Evolutionary conservation across 2,113 vertebrate genomes (phyloP), one percentile per base, ranked within the genome.

Genomic region (Galbula dea): DNA sequence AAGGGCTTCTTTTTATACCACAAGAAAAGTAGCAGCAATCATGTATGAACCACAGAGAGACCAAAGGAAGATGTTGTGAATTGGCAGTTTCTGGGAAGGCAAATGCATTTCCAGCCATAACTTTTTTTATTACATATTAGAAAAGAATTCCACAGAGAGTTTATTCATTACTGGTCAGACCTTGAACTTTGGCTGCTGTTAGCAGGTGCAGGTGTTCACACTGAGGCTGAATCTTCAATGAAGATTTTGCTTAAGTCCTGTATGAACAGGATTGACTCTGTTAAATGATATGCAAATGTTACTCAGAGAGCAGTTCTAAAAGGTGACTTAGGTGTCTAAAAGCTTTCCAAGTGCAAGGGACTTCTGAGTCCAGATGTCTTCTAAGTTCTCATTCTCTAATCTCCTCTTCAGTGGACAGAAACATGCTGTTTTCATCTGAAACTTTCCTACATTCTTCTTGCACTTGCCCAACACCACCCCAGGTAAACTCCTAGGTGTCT

Each of bases 1-100:
- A 92, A 95, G 19, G n/a, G 15, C 48, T 94, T 63, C 54, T 90
- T 92, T 86, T 92, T 82, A 77, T 86, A 76, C 37, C 87, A 85
- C 3, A 37, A 30, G 9, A 92, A 87, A 57, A 83, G 8, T 8
- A 10, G 17, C 39, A 78, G 26, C 71, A 71, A 74, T 78, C 54
- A 12, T 37, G 6, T 39, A 34, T 29, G 20, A 72, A 27, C 27
- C 46, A 39, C 5, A 48, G 52, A 82, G 43, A 74, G 39, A 72
- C 14, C 36, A 85, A 77, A 43, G 20, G 3, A 32, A 57, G 23
- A 20, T 55, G 5, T 29, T 62, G 6, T 15, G 41, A 74, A 90
- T 0, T 61, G 14, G 10, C 19, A 49, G 7, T 45, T 85, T 94
- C 46, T 59, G 17, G 16, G 43, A 81, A 86, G 13, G 24, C 8